Evolutionary conservation across 2,797 vertebrate species (phyloP).

Genomic region (Crotalus adamanteus): DNA sequence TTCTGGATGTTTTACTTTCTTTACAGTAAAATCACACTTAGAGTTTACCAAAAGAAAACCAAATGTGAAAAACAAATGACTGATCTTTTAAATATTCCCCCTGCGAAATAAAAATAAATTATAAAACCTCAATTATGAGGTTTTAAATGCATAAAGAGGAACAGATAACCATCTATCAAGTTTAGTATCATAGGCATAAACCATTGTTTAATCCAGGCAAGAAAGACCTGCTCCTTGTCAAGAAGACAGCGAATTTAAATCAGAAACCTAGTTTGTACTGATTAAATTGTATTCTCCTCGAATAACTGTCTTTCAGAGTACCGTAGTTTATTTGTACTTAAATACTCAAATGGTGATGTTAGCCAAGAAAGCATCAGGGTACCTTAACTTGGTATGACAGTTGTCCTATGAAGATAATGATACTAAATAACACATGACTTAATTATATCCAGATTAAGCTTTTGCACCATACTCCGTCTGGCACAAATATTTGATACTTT

Average conservation of each 20-base stretch:
- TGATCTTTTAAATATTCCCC: background rate
- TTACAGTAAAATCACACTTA: background rate
- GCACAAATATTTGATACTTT: background rate
- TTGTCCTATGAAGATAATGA: background rate
- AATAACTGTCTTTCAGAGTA: background rate
- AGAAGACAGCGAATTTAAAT: background rate
- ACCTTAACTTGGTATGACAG: background rate
- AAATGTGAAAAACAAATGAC: background rate
- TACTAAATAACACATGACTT: background rate
- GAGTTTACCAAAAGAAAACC: background rate
- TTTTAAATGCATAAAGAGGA: background rate
- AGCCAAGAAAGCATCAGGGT: background rate
- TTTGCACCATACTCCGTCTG: background rate
- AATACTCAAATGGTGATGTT: background rate
- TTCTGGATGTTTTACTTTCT: background rate
- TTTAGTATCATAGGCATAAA: background rate
- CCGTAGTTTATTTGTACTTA: background rate
- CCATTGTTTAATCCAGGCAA: background rate
- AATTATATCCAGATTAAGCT: background rate
- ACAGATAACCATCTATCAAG: background rate
- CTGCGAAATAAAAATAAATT: background rate
- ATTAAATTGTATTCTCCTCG: background rate
- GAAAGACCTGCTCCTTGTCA: background rate
- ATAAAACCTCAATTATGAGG: background rate
- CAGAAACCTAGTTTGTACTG: background rate